Evolutionary conservation across 2,888 invertebrate genomes (phyloP).

Genomic region (Lasioglossum marginatum): DNA sequence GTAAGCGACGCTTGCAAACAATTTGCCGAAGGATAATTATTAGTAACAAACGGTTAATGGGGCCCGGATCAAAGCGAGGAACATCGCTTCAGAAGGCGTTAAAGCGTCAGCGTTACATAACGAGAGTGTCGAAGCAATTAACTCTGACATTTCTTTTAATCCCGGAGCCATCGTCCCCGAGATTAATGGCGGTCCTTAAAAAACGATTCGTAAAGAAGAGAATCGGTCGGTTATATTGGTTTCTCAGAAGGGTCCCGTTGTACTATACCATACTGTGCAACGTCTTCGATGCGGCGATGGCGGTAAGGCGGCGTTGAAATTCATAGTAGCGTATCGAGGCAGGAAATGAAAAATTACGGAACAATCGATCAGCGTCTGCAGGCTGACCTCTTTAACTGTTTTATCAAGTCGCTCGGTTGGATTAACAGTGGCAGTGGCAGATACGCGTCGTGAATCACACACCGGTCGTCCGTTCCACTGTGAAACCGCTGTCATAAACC

Average conservation of each 20-base stretch:
- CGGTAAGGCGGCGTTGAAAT: slow-evolving; percentile 52
- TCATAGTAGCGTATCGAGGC: slow-evolving; percentile 53
- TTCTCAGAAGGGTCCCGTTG: neutral
- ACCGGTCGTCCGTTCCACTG: slow-evolving; percentile 19
- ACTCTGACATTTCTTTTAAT: slow-evolving; percentile 8
- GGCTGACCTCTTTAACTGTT: slow-evolving; percentile 58
- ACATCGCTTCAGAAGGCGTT: neutral
- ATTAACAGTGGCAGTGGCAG: slow-evolving; percentile 36
- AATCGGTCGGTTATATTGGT: slow-evolving; percentile 6
- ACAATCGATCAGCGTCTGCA: slow-evolving; percentile 62
- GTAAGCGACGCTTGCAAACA: neutral
- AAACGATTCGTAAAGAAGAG: neutral
- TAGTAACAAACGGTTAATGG: neutral
- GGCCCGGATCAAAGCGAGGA: neutral
- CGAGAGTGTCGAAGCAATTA: slow-evolving; percentile 12
- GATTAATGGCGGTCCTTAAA: neutral
- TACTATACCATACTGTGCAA: neutral
- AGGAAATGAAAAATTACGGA: slow-evolving; percentile 60
- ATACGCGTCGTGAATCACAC: slow-evolving; percentile 31
- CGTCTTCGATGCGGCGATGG: slow-evolving; percentile 13
- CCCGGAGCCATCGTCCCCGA: neutral
- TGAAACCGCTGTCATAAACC: neutral
- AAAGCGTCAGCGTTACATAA: neutral
- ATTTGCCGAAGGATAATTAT: neutral
- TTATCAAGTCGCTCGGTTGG: slow-evolving; percentile 52